Evolutionary conservation across 2,113 vertebrate species (phyloP).

Genomic region (Percina caprodes): DNA sequence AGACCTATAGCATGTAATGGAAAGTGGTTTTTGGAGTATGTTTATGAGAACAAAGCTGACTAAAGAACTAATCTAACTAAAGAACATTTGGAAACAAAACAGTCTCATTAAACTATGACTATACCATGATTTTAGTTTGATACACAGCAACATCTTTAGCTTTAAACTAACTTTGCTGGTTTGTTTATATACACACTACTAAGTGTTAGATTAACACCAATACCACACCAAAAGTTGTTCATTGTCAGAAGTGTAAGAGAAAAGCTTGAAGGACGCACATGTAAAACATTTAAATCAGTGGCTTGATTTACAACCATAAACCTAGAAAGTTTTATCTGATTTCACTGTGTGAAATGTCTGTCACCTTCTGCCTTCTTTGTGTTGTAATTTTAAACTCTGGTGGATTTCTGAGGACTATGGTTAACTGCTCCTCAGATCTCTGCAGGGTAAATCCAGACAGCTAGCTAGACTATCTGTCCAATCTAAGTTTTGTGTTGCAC

Average conservation of each 20-base stretch:
- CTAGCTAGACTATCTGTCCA: no score
- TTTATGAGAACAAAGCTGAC: not conserved
- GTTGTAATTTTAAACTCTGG: no score
- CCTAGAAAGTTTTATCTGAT: not conserved
- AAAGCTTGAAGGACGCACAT: not conserved
- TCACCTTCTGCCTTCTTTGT: no score
- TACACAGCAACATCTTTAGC: not conserved
- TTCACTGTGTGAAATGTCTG: no score
- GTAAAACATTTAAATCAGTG: not conserved
- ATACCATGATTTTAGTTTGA: not conserved
- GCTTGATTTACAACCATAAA: not conserved
- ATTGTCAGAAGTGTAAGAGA: conserved; percentile 17
- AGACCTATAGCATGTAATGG: not conserved
- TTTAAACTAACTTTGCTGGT: not conserved
- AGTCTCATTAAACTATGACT: not conserved
- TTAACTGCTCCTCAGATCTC: no score
- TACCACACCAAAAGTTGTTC: conserved; percentile 17
- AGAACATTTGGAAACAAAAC: not conserved
- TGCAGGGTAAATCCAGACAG: no score
- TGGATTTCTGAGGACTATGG: no score
- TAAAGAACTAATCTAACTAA: not conserved
- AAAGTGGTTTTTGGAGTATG: not conserved
- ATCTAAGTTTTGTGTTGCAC: no score
- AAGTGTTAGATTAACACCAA: conserved; percentile 8
- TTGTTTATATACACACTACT: not conserved